These are phyloP conservation scores for Chloroceryle amazona DNA, from an alignment of 2,797 vertebrate species.

Conservation along the genomic window DNA sequence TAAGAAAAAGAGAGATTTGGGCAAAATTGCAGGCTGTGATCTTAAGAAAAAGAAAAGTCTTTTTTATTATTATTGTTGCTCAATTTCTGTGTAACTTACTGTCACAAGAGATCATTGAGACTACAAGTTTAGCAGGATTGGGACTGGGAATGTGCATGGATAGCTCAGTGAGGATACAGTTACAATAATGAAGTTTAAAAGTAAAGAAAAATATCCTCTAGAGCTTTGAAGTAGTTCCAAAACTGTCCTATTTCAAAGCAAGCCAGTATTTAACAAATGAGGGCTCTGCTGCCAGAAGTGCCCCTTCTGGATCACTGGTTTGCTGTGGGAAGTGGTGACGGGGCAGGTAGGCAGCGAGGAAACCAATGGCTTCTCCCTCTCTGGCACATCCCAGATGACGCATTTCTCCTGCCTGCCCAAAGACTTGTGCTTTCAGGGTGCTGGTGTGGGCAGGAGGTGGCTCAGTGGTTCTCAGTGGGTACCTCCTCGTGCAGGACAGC, in stretches of 20 bases:
- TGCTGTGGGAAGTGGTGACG: neutral
- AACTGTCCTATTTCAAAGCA: conserved; percentile 32
- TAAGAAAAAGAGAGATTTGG: neutral
- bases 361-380: rapidly evolving
- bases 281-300: neutral
- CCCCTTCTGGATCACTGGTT: neutral
- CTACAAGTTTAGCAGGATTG: conserved; percentile 24
- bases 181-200: conserved; percentile 58
- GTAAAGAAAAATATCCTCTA: conserved; percentile 48
- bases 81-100: neutral
- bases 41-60: neutral
- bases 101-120: conserved; percentile 8
- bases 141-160: neutral
- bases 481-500: neutral
- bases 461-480: neutral
- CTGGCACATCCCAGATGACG: neutral
- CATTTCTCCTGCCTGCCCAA: neutral
- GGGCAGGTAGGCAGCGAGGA: neutral
- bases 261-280: neutral
- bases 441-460: neutral
- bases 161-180: conserved; percentile 24
- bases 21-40: neutral
- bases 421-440: neutral
- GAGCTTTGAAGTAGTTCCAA: conserved; percentile 43
- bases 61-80: neutral